A percentile compares a stretch with the other conserved stretches of the same genome.
phyloP scores from a whole-genome alignment of 2,888 invertebrate species.

The Sabellastarte sp. region DNA sequence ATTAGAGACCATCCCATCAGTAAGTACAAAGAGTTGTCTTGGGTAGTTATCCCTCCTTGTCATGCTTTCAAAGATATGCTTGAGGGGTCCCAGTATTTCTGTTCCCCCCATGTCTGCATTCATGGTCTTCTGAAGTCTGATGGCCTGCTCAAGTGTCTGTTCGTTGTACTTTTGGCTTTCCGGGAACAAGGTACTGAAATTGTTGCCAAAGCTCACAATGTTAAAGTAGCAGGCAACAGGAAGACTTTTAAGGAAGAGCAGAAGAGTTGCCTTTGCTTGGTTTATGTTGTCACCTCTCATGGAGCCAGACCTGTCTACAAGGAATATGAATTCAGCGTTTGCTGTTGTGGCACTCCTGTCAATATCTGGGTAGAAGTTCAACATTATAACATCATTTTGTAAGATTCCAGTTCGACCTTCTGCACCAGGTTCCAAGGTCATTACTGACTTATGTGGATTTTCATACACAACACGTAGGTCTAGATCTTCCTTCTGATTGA shows the following conservation, averaged over 20 bases:
- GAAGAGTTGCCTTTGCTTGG: conserved; percentile 37
- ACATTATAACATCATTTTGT: conserved; percentile 16
- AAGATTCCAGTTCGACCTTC: conserved; percentile 8
- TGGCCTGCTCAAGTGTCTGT: conserved; percentile 33
- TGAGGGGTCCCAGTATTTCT: conserved; percentile 45
- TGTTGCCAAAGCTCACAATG: conserved; percentile 39
- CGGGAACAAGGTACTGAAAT: conserved; percentile 38
- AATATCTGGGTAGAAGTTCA: conserved; percentile 16
- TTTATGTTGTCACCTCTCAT: conserved; percentile 39
- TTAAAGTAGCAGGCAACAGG: conserved; percentile 42
- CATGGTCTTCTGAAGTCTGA: conserved; percentile 31
- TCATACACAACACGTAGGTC: no score
- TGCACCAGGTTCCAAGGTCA: no score
- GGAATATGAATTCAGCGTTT: conserved; percentile 19
- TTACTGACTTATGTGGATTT: no score
- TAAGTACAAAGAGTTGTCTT: no score
- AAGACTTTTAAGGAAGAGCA: conserved; percentile 44
- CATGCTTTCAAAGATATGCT: no score
- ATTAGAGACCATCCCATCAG: no score
- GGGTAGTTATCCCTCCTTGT: no score
- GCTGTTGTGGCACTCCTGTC: conserved; percentile 1
- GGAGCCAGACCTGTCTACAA: conserved; percentile 25
- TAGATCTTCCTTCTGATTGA: no score
- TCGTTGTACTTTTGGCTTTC: conserved; percentile 38
- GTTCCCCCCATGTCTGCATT: conserved; percentile 52